phyloP scores from a whole-genome alignment of 2,797 vertebrate species.

The Pangasius sanitwongsei region DNA sequence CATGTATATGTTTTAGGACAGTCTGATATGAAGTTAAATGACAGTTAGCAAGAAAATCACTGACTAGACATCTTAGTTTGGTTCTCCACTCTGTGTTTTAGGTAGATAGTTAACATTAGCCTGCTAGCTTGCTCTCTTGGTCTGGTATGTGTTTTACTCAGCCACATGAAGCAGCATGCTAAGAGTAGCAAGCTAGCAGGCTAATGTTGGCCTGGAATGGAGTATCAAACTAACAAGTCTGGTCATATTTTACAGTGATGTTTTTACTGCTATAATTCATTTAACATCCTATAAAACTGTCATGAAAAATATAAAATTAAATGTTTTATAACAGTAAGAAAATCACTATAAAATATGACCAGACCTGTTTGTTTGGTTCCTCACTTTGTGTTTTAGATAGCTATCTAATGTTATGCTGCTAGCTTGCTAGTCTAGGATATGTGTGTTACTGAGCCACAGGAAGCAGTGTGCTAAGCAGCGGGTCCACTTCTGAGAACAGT shows the following conservation, averaged over 20 bases:
- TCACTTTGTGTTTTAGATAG: background rate
- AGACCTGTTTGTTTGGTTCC: background rate
- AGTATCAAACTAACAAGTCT: background rate
- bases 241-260: background rate
- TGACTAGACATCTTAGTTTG: background rate
- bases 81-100: background rate
- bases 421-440: background rate
- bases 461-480: background rate
- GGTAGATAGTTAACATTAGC: background rate
- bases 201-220: background rate
- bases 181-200: background rate
- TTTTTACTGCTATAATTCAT: background rate
- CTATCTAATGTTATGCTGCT: background rate
- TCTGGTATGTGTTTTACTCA: background rate
- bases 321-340: background rate
- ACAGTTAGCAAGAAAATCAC: background rate
- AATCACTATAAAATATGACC: background rate
- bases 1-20: background rate
- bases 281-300: background rate
- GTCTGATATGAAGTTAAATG: background rate
- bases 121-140: background rate
- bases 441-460: background rate
- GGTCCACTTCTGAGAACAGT: conserved; percentile 8
- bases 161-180: background rate
- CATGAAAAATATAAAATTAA: background rate